phyloP scores from a whole-genome alignment of 1,140 invertebrate genomes.

The Monomorium pharaonis region DNA sequence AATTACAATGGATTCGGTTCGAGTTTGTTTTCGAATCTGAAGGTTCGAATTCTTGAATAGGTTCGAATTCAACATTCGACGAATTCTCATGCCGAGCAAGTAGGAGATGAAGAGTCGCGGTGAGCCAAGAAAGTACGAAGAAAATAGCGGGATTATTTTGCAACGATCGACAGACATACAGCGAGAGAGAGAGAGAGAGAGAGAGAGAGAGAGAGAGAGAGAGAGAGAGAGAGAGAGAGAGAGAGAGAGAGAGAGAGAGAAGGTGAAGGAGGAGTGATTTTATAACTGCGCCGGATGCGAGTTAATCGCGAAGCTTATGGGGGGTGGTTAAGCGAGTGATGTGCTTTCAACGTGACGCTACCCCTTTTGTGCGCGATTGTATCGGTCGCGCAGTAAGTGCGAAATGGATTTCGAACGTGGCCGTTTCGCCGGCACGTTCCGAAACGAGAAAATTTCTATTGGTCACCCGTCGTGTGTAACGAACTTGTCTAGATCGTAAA shows the following conservation, averaged over 20 bases:
- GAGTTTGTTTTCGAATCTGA: too few species aligned
- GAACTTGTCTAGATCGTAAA: constrained; percentile 28
- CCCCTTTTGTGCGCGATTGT: constrained; percentile 18
- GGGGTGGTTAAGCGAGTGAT: constrained; percentile 20
- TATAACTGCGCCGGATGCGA: constrained; percentile 40
- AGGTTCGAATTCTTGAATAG: too few species aligned
- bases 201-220: too few species aligned
- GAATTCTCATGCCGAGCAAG: not conserved
- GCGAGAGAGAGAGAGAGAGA: too few species aligned
- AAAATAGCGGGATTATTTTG: constrained; percentile 3
- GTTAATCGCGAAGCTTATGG: constrained; percentile 50
- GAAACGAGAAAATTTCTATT: constrained; percentile 47
- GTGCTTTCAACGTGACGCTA: constrained; percentile 23
- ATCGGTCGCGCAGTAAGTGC: constrained; percentile 44
- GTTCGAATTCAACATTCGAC: too few species aligned
- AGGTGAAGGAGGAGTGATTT: constrained; percentile 10
- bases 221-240: too few species aligned
- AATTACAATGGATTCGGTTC: too few species aligned
- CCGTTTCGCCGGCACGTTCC: not conserved
- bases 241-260: too few species aligned
- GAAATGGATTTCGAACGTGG: constrained; percentile 45
- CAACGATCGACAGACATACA: not conserved
- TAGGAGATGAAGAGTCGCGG: not conserved
- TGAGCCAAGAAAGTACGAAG: not conserved
- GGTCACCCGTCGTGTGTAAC: constrained; percentile 34